Percentiles rank a stretch among this genome's conserved stretches.
phyloP scores from a whole-genome alignment of 1,140 invertebrate genomes.

The Vanessa atalanta region DNA sequence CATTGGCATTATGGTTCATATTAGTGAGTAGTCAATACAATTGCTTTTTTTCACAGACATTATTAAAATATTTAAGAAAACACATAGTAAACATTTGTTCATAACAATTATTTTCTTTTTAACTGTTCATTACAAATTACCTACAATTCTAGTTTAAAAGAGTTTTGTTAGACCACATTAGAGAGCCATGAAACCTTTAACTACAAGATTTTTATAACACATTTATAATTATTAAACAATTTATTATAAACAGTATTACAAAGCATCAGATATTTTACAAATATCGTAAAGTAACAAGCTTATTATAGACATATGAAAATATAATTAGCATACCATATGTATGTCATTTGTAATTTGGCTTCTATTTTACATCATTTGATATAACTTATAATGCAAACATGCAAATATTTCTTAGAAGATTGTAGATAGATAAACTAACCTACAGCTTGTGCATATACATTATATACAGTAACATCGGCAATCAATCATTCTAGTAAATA shows the following conservation, averaged over 20 bases:
- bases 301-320: slow-evolving; percentile 32
- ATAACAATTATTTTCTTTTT: slow-evolving; percentile 7
- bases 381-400: slow-evolving; percentile 24
- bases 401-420: slow-evolving; percentile 29
- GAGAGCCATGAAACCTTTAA: slow-evolving; percentile 9
- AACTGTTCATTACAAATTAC: slow-evolving; percentile 9
- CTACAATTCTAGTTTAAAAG: slow-evolving; percentile 1
- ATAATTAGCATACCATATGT: slow-evolving; percentile 31
- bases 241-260: slow-evolving; percentile 29
- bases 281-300: slow-evolving; percentile 28
- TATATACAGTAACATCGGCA: slow-evolving; percentile 44
- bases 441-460: slow-evolving; percentile 51
- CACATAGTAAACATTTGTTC: slow-evolving; percentile 12
- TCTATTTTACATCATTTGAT: slow-evolving; percentile 12
- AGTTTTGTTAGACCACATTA: not conserved
- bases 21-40: slow-evolving; percentile 14
- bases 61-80: not conserved
- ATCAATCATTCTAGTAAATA: not conserved
- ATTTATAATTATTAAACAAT: slow-evolving; percentile 12
- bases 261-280: slow-evolving; percentile 29
- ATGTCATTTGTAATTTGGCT: slow-evolving; percentile 38
- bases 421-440: slow-evolving; percentile 37
- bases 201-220: slow-evolving; percentile 5
- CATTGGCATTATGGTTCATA: slow-evolving; percentile 8
- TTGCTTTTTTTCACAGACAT: slow-evolving; percentile 7